Evolutionary conservation across 2,113 vertebrate species (phyloP).

Genomic region (Percopsis transmontana): DNA sequence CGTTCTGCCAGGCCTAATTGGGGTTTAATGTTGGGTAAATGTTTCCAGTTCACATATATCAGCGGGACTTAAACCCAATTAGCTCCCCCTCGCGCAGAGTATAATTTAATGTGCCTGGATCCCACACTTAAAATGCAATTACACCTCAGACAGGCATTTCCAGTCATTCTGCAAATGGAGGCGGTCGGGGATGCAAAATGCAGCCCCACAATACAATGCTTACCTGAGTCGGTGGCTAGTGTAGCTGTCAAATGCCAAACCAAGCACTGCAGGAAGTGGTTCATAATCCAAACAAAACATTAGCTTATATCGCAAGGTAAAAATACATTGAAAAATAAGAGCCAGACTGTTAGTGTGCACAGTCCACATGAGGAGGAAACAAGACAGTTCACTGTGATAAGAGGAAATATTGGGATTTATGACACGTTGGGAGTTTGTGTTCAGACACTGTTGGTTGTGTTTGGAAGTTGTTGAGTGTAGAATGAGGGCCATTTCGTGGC

Average conservation of each 20-base stretch:
- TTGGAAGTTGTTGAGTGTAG: slow-evolving; percentile 26
- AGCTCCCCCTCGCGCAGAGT: slow-evolving; percentile 62
- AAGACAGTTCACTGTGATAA: slow-evolving; percentile 28
- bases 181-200: slow-evolving; percentile 29
- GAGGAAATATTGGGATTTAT: slow-evolving; percentile 49
- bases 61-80: slow-evolving; percentile 73
- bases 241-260: slow-evolving; percentile 25
- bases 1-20: slow-evolving; percentile 65
- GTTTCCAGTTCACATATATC: slow-evolving; percentile 70
- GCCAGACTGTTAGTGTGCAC: slow-evolving; percentile 26
- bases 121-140: slow-evolving; percentile 72
- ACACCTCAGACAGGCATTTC: slow-evolving; percentile 64
- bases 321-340: slow-evolving; percentile 56
- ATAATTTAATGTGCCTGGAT: slow-evolving; percentile 70
- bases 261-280: slow-evolving; percentile 44
- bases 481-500: not conserved
- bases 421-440: slow-evolving; percentile 38
- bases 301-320: slow-evolving; percentile 59
- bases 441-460: slow-evolving; percentile 35
- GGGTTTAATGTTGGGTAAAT: slow-evolving; percentile 73
- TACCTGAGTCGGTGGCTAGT: slow-evolving; percentile 20
- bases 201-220: slow-evolving; percentile 13
- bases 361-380: slow-evolving; percentile 47
- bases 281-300: slow-evolving; percentile 56
- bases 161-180: slow-evolving; percentile 58